These are phyloP conservation scores for Drosophila tsacasi DNA, from an alignment of 1,140 invertebrate genomes.

Conservation along the genomic window DNA sequence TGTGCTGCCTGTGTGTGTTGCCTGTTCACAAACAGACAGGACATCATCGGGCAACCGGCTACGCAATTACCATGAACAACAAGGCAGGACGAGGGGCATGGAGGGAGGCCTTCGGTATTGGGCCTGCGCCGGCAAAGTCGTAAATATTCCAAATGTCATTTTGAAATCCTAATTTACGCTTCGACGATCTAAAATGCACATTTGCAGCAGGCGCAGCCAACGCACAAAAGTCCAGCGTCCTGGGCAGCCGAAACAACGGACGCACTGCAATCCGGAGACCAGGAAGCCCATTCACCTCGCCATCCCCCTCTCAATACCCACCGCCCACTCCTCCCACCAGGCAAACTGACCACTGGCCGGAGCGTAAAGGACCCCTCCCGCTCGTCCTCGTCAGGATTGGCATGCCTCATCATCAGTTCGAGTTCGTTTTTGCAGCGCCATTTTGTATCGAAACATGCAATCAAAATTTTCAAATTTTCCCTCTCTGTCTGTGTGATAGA, in stretches of 20 bases:
- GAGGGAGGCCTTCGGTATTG: not conserved
- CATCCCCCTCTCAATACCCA: not conserved
- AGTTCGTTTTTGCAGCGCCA: constrained; percentile 73
- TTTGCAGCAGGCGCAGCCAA: constrained; percentile 65
- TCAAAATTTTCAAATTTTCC: constrained; percentile 84
- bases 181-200: constrained; percentile 84
- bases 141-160: constrained; percentile 85
- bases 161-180: constrained; percentile 85
- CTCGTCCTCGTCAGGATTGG: constrained; percentile 71
- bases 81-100: constrained; percentile 32
- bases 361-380: constrained; percentile 27
- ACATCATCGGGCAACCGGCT: constrained; percentile 50
- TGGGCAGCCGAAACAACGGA: constrained; percentile 37
- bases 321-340: not conserved
- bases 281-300: not conserved
- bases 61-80: constrained; percentile 83
- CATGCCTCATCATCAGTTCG: constrained; percentile 80
- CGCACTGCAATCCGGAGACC: constrained; percentile 69
- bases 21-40: constrained; percentile 58
- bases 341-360: constrained; percentile 16
- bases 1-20: constrained; percentile 15
- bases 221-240: constrained; percentile 58
- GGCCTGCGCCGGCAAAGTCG: constrained; percentile 71
- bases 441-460: constrained; percentile 84
- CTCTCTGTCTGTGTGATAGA: constrained; percentile 51